These are phyloP conservation scores for Cenopis cana DNA, from an alignment of 2,888 invertebrate species.

Conservation along the genomic window DNA sequence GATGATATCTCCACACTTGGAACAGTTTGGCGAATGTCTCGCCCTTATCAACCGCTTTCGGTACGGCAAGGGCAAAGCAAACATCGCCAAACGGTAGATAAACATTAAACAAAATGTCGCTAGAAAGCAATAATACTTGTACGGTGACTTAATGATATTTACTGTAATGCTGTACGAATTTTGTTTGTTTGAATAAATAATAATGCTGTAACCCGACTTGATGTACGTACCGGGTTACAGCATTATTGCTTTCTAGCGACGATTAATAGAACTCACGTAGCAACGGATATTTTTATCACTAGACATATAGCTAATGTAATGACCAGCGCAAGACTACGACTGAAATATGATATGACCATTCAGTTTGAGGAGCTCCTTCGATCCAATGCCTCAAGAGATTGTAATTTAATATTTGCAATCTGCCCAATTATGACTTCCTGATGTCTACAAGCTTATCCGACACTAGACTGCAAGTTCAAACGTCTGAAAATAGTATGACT, in stretches of 20 bases:
- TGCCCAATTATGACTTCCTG: not conserved
- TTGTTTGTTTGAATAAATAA: too few relatives aligned
- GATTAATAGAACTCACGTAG: conserved; percentile 21
- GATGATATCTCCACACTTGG: conserved; percentile 40
- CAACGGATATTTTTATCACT: conserved; percentile 22
- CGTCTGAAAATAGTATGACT: not conserved
- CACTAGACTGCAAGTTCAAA: not conserved
- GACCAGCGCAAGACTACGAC: too few relatives aligned
- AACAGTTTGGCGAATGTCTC: conserved; percentile 21
- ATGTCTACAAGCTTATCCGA: not conserved
- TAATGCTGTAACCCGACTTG: too few relatives aligned
- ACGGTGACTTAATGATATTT: too few relatives aligned
- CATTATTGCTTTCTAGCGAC: too few relatives aligned
- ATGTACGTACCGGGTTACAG: too few relatives aligned
- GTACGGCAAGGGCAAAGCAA: conserved; percentile 34
- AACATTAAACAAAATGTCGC: conserved; percentile 34
- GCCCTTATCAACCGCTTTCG: conserved; percentile 38
- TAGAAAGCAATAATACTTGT: too few relatives aligned
- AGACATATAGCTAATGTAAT: too few relatives aligned
- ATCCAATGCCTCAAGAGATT: not conserved
- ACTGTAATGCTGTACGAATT: too few relatives aligned
- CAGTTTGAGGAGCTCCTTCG: too few relatives aligned
- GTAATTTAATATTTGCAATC: not conserved
- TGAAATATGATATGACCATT: too few relatives aligned
- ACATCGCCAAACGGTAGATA: conserved; percentile 31